These are phyloP conservation scores for Mus spicilegus DNA, from an alignment of 2,113 vertebrate genomes.

Conservation along the genomic window DNA sequence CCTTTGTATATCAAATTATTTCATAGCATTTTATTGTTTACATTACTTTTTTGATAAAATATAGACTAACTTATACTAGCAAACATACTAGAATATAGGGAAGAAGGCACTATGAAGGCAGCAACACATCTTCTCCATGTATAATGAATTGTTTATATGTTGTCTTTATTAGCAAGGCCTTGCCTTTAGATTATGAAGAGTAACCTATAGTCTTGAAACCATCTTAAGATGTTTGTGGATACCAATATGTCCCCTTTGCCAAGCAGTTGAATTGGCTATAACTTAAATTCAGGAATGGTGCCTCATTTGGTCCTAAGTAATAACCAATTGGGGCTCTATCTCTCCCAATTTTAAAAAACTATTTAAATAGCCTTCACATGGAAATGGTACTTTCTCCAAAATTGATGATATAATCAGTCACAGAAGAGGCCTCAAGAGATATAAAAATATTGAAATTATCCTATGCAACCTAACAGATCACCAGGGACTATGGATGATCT, in stretches of 20 bases:
- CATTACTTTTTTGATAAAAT: neutral
- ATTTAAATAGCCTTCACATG: neutral
- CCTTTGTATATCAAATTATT: neutral
- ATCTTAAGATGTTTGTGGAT: neutral
- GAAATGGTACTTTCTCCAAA: too few species aligned
- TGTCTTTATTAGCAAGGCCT: neutral
- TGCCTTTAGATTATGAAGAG: neutral
- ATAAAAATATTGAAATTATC: too few species aligned
- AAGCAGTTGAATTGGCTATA: neutral
- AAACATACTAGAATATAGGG: neutral
- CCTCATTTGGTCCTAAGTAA: neutral
- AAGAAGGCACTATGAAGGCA: neutral
- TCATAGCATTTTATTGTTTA: neutral
- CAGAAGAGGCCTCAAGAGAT: too few species aligned
- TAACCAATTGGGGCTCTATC: neutral
- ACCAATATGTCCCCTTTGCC: neutral
- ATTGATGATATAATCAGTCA: too few species aligned
- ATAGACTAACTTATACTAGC: neutral
- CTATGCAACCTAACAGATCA: too few species aligned
- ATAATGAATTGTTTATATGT: neutral
- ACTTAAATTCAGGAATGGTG: neutral
- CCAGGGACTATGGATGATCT: too few species aligned
- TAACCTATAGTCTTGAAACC: neutral
- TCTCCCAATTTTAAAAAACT: neutral
- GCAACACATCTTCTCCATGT: neutral